Evolutionary conservation across 2,888 invertebrate genomes (phyloP), one percentile per base, ranked within the genome.

Genomic region (Prionchulus punctatus): DNA sequence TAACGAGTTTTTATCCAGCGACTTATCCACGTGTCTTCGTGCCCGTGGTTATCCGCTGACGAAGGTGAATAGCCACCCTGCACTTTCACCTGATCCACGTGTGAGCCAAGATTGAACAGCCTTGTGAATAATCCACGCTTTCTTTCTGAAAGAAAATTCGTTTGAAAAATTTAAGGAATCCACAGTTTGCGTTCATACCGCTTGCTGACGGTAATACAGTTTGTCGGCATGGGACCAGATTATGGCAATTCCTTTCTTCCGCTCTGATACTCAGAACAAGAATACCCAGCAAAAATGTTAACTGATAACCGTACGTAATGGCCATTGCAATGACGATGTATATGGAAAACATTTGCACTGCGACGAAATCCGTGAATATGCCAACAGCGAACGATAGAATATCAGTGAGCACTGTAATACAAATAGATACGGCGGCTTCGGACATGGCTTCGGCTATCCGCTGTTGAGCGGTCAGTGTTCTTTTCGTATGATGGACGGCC

Each of bases 351-450:
- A 91, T 90, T 69, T 85, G 84, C 43, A 91, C 89, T 23, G 89
- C 89, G 2, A 89, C 88, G 70, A 90, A 89, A 1, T 88, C 88
- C 60, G 87, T 87, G 67, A 87, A 82, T 63, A 88, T 82, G 26
- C 89, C 88, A 60, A 88, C 86, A 57, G 60, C 60, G 58, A 66
- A 65, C 7, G 61, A 59, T 27, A 67, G 58, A 51, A 61, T 63
- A 72, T 91, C 89, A 0, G 90, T 91, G 57, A 91, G 79, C 0
- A 88, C 89, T 0, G 91, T 92, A 62, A 92, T 90, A 28, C 90
- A 90, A 60, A 92, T 90, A 7, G 90, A 90, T 18, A 91, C 90
- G 0, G 90, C 91, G 1, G 91, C 90, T 72, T 91, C 91, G 53
- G 86, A 84, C 70, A 88, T 78, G 76, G 85, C 87, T 58, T 80